These are phyloP conservation scores for Capreolus pygargus DNA, from an alignment of 2,113 vertebrate species.

Conservation along the genomic window DNA sequence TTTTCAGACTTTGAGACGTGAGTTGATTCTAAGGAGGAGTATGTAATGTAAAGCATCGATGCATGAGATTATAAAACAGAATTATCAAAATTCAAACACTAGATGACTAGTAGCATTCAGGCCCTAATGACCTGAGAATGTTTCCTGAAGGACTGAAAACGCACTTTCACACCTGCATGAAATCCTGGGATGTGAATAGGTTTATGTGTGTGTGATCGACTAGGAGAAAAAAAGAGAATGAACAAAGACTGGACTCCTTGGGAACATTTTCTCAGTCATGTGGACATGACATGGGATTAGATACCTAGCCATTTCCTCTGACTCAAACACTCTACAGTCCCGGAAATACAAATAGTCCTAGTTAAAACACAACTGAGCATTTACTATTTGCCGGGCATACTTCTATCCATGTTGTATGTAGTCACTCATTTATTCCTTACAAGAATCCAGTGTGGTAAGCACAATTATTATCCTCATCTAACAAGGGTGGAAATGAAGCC, in stretches of 20 bases:
- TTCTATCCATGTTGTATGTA: neutral
- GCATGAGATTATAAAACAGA: neutral
- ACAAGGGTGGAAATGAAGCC: neutral
- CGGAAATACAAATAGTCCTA: neutral
- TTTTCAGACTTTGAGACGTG: neutral
- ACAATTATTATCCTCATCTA: neutral
- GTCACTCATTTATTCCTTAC: neutral
- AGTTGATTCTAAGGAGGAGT: neutral
- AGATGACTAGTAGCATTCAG: neutral
- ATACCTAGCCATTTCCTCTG: neutral
- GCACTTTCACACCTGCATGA: neutral
- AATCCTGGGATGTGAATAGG: neutral
- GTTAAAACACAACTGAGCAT: neutral
- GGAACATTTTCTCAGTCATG: neutral
- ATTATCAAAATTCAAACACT: neutral
- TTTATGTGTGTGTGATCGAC: neutral
- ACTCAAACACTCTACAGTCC: neutral
- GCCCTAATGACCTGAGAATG: neutral
- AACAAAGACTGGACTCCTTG: neutral
- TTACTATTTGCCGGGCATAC: neutral
- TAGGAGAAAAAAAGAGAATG: neutral
- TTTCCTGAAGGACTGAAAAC: neutral
- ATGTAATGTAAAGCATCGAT: neutral
- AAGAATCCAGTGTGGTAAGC: neutral
- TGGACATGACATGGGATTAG: neutral